Evolutionary conservation across 2,888 invertebrate species (phyloP), one percentile per base, ranked within the genome.

Genomic region (Luperina nickerlii): DNA sequence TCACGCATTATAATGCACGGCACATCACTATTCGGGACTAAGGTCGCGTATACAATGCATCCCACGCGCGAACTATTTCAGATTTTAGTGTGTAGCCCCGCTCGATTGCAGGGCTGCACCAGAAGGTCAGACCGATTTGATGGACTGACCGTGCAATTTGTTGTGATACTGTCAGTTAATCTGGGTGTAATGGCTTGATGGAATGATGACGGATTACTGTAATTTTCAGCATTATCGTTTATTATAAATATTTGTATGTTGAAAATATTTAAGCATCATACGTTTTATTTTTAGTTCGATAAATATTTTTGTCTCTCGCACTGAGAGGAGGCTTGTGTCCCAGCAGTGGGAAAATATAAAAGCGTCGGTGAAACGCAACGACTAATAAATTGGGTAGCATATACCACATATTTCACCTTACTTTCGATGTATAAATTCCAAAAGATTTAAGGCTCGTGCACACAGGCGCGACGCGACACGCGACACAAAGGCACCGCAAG

Each of bases 31-130:
- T 83, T 88, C 88, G 87, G 87, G 90, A 90, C 87, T 82, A 90
- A 90, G 90, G 90, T 80, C 88, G 89, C 87, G 92, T 91, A 91
- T 67, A 94, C 94, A 95, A 94, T 92, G 90, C 91, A 84, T 82
- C 95, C 95, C 93, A 95, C 95, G 92, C 91, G 82, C 73, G 77
- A 79, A 89, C 94, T 95, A 95, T 95, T 95, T 94, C 90, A 89
- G 94, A 89, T 88, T 90, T 90, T 87, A 88, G 89, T 82, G 89
- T 82, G 81, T 86, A 89, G 87, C 82, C 86, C 89, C 83, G 88
- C 88, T 81, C 85, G 86, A 74, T 80, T 90, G 89, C 91, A 91
- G 85, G 87, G 89, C 88, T 77, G 82, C 74, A 63, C 2, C 48
- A 51, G 76, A 87, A 87, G 87, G 88, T 80, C 77, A 68, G 13